phyloP scores from a whole-genome alignment of 2,797 vertebrate genomes.

The Peromyscus attwateri region DNA sequence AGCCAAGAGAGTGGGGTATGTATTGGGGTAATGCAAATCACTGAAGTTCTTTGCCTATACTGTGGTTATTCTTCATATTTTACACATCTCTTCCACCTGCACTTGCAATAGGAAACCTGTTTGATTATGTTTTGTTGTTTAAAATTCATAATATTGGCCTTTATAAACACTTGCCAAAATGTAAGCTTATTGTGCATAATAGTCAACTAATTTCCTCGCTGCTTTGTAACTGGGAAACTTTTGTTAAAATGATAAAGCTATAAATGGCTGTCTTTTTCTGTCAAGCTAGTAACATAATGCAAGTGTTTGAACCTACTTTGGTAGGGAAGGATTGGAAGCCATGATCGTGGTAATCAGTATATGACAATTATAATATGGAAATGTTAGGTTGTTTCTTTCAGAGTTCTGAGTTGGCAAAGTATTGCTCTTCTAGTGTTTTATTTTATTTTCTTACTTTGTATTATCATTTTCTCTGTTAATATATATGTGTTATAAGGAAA shows the following conservation, averaged over 20 bases:
- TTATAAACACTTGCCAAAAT: conserved; percentile 60
- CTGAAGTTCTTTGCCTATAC: neutral
- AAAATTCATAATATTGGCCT: conserved; percentile 55
- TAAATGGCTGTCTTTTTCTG: conserved; percentile 67
- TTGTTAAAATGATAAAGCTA: conserved; percentile 57
- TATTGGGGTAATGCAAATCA: neutral
- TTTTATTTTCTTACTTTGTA: conserved; percentile 30
- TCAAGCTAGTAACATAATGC: conserved; percentile 66
- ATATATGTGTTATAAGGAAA: conserved; percentile 73
- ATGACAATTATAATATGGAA: neutral
- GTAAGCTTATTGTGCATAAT: neutral
- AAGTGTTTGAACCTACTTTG: neutral
- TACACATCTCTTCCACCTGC: neutral
- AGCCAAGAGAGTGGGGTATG: fast-evolving
- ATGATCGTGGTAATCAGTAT: conserved; percentile 65
- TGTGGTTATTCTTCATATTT: neutral
- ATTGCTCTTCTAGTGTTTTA: conserved; percentile 44
- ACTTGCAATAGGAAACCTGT: conserved; percentile 40
- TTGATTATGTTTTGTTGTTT: conserved; percentile 48
- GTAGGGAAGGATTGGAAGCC: conserved; percentile 65
- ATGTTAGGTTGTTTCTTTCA: conserved; percentile 67
- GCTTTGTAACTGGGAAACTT: conserved; percentile 68
- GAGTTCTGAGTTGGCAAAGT: conserved; percentile 67
- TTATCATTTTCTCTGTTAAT: conserved; percentile 59
- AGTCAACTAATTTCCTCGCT: conserved; percentile 66